These are phyloP conservation scores for Camelus bactrianus DNA, from an alignment of 2,113 vertebrate species.

Conservation along the genomic window DNA sequence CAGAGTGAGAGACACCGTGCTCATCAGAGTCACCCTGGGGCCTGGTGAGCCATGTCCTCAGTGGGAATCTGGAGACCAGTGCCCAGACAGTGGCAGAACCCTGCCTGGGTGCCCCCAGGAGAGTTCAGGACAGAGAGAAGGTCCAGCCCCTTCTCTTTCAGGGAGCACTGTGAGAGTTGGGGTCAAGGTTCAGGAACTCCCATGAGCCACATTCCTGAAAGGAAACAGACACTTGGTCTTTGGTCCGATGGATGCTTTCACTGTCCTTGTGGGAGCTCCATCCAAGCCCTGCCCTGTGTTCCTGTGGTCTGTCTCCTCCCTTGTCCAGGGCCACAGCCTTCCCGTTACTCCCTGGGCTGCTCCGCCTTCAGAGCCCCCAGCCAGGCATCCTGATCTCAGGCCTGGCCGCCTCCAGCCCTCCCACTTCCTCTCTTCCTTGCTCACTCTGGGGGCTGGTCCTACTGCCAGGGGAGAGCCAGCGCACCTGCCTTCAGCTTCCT, in stretches of 20 bases:
- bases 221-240: background rate
- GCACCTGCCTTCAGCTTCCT: too few relatives aligned
- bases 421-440: too few relatives aligned
- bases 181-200: background rate
- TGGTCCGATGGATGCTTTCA: background rate
- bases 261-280: background rate
- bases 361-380: background rate
- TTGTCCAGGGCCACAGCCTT: background rate
- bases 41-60: rapidly evolving
- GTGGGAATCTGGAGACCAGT: background rate
- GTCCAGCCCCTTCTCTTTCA: background rate
- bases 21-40: too few relatives aligned
- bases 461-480: too few relatives aligned
- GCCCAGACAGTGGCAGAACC: rapidly evolving
- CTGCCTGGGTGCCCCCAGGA: background rate
- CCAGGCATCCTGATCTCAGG: too few relatives aligned
- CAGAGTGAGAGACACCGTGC: background rate
- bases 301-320: background rate
- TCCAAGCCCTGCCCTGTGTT: background rate
- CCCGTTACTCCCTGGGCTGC: background rate
- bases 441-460: too few relatives aligned
- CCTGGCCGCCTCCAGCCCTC: too few relatives aligned
- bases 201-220: background rate
- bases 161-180: background rate
- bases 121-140: background rate